These are phyloP conservation scores for Eupithecia subumbrata DNA, from an alignment of 2,888 invertebrate species.

Conservation along the genomic window DNA sequence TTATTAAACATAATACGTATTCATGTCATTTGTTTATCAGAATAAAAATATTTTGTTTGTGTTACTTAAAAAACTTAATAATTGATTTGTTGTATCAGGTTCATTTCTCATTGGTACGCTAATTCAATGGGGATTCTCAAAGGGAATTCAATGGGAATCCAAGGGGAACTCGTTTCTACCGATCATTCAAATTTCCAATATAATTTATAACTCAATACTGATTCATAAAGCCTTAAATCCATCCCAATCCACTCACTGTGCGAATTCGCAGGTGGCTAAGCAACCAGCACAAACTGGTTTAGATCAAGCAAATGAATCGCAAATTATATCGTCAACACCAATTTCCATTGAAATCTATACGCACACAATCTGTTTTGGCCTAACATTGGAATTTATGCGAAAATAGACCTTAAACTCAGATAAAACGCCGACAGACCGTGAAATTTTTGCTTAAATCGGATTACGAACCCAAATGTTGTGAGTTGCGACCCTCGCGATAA, in stretches of 20 bases:
- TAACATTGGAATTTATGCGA: constrained; percentile 25
- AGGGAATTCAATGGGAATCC: no score
- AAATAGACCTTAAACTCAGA: constrained; percentile 34
- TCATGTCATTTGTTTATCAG: no score
- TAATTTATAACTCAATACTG: not conserved
- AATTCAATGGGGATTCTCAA: no score
- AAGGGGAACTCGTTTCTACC: no score
- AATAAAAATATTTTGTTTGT: no score
- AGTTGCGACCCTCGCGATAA: constrained; percentile 38
- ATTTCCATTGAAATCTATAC: constrained; percentile 51
- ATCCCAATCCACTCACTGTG: not conserved
- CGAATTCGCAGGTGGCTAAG: constrained; percentile 21
- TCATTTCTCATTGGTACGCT: no score
- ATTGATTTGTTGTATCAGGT: no score
- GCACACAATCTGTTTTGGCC: constrained; percentile 25
- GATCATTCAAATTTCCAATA: not conserved
- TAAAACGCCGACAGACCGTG: constrained; percentile 23
- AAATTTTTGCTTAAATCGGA: constrained; percentile 41
- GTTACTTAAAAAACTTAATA: no score
- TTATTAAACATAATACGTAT: no score
- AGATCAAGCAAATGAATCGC: constrained; percentile 55
- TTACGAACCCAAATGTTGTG: constrained; percentile 35
- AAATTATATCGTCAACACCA: constrained; percentile 64
- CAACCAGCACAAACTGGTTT: constrained; percentile 31
- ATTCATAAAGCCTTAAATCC: not conserved